Conservation (phyloP, 2,113 vertebrate genomes). For the Brienomyrus brachyistius region DNA sequence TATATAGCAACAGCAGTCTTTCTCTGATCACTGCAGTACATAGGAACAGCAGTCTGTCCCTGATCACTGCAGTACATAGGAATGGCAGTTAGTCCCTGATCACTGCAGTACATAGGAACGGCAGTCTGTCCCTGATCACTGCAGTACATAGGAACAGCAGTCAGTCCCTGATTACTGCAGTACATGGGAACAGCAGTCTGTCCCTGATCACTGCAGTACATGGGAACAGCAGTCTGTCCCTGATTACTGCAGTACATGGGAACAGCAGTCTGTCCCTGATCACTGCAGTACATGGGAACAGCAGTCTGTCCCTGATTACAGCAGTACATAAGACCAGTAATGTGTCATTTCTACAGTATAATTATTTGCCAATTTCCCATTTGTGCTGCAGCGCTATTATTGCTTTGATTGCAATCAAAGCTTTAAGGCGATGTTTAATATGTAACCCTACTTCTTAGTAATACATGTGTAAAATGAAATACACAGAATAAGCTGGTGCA, state of each 20-base stretch:
- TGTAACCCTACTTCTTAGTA: not conserved
- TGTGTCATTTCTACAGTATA: not conserved
- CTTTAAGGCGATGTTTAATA: not conserved
- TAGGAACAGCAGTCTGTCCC: not conserved
- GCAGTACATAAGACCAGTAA: not conserved
- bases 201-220: not conserved
- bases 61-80: not conserved
- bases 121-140: not conserved
- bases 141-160: not conserved
- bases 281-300: not conserved
- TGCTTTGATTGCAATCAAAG: not conserved
- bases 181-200: not conserved
- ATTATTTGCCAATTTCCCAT: not conserved
- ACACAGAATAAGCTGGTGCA: not conserved
- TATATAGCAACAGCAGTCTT: too few relatives aligned
- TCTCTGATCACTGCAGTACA: not conserved
- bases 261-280: not conserved
- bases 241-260: not conserved
- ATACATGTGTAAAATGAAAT: not conserved
- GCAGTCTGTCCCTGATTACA: not conserved
- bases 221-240: not conserved
- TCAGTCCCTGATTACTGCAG: not conserved
- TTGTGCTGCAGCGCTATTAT: not conserved
- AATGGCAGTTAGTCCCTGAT: not conserved
- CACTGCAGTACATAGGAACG: not conserved